Base-by-base conservation (phyloP, 2,888 invertebrate genomes). In the Lepetodrilus schrolli region DNA sequence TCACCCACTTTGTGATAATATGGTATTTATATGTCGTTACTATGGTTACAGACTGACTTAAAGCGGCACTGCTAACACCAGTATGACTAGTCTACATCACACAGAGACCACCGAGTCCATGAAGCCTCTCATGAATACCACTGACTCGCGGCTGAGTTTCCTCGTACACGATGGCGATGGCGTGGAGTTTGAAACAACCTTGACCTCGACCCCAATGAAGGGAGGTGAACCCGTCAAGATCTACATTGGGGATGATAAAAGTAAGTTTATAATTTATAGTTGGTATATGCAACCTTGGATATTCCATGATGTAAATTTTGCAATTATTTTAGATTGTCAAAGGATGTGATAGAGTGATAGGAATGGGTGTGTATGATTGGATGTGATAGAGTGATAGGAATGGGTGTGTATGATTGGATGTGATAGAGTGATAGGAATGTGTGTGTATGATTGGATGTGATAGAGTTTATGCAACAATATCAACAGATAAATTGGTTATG, bases 151-250 rank as follows among this genome's bases (percentile, higher is more conserved):
- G 13, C 58, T 58, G 13, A 30, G 26, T n/a, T 58, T 30, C 13
- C 26, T 30, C 4, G 13, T 17, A 4, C 48, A 17, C 4, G 58
- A 58, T 34, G 10, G 17, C n/a, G 34, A 58, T 8, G n/a, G n/a
- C 2, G 30, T 13, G 10, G 26, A 30, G 17, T 17, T 30, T 17
- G 58, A 58, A 30, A 58, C 58, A 34, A 58, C 58, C 1, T 17
- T 58, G 13, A 58, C 58, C 13, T 58, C 58, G 34, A 58, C 58
- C 10, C 58, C 58, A 8, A 58, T 26, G 58, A 58, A 58, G 17
- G 58, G 58, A 2, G 23, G 26, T 17, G 34, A 34, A 10, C 30
- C 13, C 17, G 43, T 43, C 58, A 58, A 58, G 58, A 58, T 58
- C 7, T n/a, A 7, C 17, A 58, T 58, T 5, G 58, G 34, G 26